These are phyloP conservation scores for Parasteatoda lunata DNA, from an alignment of 2,888 invertebrate species.

Conservation along the genomic window DNA sequence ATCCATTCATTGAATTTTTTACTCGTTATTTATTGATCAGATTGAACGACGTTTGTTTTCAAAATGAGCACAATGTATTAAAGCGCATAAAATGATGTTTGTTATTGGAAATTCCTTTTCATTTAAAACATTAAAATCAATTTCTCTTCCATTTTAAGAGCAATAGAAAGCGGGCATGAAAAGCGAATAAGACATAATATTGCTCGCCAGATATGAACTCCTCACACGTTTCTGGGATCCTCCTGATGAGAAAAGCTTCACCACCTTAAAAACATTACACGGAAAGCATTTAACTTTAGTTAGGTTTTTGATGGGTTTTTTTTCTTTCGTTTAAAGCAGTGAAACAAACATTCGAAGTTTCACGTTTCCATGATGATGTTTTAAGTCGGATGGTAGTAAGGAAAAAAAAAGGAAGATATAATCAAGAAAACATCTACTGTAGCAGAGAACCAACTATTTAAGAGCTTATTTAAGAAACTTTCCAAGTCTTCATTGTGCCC, in stretches of 20 bases:
- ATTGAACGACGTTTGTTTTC: too few species aligned
- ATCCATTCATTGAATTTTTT: too few species aligned
- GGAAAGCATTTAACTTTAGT: slow-evolving; percentile 11
- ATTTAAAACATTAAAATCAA: slow-evolving; percentile 10
- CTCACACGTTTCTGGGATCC: not conserved
- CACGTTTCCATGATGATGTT: slow-evolving; percentile 60
- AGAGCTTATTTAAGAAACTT: not conserved
- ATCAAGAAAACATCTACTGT: slow-evolving; percentile 32
- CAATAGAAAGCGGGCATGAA: not conserved
- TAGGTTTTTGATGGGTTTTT: not conserved
- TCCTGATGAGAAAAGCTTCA: slow-evolving; percentile 18
- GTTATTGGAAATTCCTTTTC: not conserved
- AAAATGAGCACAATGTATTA: not conserved
- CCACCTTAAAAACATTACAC: slow-evolving; percentile 42
- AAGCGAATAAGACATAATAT: too few species aligned
- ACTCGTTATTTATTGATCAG: too few species aligned
- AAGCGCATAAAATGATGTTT: not conserved
- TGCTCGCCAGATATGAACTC: too few species aligned
- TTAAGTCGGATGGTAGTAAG: slow-evolving; percentile 23
- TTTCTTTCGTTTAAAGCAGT: slow-evolving; percentile 8
- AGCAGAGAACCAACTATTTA: slow-evolving; percentile 29
- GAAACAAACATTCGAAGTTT: slow-evolving; percentile 49
- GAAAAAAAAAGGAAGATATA: slow-evolving; percentile 39
- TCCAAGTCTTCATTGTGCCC: not conserved
- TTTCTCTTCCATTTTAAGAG: slow-evolving; percentile 11